A percentile compares a stretch with the other conserved stretches of the same genome.
Evolutionary conservation across 2,797 vertebrate genomes (phyloP).

Genomic region (Arnoldichthys spilopterus): DNA sequence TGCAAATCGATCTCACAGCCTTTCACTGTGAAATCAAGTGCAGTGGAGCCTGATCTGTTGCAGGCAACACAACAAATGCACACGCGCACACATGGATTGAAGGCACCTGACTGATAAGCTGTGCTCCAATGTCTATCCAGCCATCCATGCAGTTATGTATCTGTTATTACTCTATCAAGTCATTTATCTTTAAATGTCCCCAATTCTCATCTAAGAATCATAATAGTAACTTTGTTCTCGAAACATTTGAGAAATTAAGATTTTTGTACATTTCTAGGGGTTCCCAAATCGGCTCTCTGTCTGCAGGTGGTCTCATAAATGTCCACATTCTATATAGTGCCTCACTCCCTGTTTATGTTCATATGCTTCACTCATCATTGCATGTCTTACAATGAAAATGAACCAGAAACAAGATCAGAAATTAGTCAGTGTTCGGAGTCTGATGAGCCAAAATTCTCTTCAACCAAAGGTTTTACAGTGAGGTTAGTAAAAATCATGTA

Average conservation of each 20-base stretch:
- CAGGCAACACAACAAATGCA: neutral
- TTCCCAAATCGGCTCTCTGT: slow-evolving; percentile 21
- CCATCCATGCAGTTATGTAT: neutral
- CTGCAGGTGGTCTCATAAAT: slow-evolving; percentile 44
- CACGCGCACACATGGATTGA: neutral
- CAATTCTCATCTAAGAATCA: neutral
- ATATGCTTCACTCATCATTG: slow-evolving; percentile 33
- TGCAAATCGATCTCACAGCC: neutral
- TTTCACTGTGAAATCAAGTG: slow-evolving; percentile 1
- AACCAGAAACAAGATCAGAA: slow-evolving; percentile 26
- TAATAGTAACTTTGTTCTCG: neutral
- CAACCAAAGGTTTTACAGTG: slow-evolving; percentile 6
- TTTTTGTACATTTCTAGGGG: neutral
- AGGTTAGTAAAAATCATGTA: neutral
- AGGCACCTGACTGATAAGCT: neutral
- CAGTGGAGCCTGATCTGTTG: slow-evolving; percentile 10
- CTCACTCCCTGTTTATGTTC: slow-evolving; percentile 31
- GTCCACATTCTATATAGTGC: slow-evolving; percentile 35
- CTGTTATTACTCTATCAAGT: neutral
- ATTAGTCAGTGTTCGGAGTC: slow-evolving; percentile 23
- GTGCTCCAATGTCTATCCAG: neutral
- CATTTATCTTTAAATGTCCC: neutral
- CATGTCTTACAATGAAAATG: slow-evolving; percentile 42
- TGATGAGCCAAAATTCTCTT: neutral
- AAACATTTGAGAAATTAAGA: neutral